Evolutionary conservation across 2,888 invertebrate genomes (phyloP).

Genomic region (Tanytarsus gracilentus): DNA sequence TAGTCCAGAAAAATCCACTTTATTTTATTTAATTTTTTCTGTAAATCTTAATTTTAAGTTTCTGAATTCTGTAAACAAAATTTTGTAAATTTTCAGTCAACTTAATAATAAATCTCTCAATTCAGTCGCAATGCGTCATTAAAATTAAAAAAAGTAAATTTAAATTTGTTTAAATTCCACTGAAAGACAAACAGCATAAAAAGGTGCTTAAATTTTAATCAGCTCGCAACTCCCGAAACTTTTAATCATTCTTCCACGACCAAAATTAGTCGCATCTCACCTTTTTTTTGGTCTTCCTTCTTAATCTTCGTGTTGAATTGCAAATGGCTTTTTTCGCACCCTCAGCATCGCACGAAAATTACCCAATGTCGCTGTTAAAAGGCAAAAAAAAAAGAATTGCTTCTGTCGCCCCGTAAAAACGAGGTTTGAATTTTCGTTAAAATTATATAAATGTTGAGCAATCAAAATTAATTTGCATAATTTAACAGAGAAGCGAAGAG

Average conservation of each 20-base stretch:
- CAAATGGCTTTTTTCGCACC: neutral
- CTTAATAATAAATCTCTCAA: too few species aligned
- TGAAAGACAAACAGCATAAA: neutral
- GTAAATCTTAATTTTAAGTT: too few species aligned
- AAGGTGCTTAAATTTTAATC: constrained; percentile 9
- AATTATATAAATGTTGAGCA: constrained; percentile 17
- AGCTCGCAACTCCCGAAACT: neutral
- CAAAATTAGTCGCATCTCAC: neutral
- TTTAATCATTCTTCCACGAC: neutral
- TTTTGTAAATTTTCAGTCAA: too few species aligned
- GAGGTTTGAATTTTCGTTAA: too few species aligned
- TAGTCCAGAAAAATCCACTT: too few species aligned
- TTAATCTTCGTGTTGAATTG: neutral
- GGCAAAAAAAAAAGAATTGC: neutral
- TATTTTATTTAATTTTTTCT: too few species aligned
- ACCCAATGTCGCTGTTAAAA: neutral
- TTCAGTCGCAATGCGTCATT: too few species aligned
- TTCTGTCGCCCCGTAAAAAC: neutral
- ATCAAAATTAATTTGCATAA: constrained; percentile 27
- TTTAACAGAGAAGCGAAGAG: constrained; percentile 9
- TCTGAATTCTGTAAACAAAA: too few species aligned
- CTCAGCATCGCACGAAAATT: neutral
- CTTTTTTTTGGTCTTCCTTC: neutral
- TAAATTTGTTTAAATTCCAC: too few species aligned
- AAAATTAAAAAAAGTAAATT: too few species aligned